phyloP scores from a whole-genome alignment of 1,140 invertebrate genomes.

The Rhynchophorus ferrugineus region DNA sequence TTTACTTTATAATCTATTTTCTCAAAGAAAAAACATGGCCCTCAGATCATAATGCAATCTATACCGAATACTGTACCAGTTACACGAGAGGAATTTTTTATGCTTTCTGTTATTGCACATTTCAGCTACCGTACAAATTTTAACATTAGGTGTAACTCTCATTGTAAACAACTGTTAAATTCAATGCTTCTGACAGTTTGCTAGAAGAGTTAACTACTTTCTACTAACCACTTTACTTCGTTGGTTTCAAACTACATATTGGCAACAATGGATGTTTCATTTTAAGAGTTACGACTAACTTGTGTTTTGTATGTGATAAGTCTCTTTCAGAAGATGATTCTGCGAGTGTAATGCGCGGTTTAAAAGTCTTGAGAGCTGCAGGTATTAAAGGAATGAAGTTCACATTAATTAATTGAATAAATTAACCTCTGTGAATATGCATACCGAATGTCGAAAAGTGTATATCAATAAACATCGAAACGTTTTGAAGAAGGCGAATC shows the following conservation, averaged over 20 bases:
- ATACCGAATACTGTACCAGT: no score
- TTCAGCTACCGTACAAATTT: no score
- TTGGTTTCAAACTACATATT: conserved; percentile 9
- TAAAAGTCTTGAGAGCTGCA: conserved; percentile 38
- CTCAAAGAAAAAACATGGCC: no score
- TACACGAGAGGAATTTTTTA: no score
- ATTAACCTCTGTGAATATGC: conserved; percentile 37
- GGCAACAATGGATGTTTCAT: conserved; percentile 27
- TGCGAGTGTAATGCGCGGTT: conserved; percentile 33
- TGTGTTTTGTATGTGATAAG: conserved; percentile 37
- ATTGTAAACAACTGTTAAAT: no score
- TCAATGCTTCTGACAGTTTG: no score
- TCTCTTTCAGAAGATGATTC: conserved; percentile 33
- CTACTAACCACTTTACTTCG: no score
- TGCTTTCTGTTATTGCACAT: no score
- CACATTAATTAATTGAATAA: conserved; percentile 37
- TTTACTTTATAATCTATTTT: no score
- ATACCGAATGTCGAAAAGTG: conserved; percentile 32
- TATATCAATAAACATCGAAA: conserved; percentile 34
- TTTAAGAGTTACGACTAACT: conserved; percentile 34
- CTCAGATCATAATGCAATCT: no score
- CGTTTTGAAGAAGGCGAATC: conserved; percentile 26
- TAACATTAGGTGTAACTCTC: no score
- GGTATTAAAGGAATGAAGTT: conserved; percentile 37
- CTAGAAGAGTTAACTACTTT: no score